Percentiles rank a stretch among this genome's conserved stretches.
phyloP scores from a whole-genome alignment of 2,113 vertebrate genomes.

The Oncorhynchus nerka region DNA sequence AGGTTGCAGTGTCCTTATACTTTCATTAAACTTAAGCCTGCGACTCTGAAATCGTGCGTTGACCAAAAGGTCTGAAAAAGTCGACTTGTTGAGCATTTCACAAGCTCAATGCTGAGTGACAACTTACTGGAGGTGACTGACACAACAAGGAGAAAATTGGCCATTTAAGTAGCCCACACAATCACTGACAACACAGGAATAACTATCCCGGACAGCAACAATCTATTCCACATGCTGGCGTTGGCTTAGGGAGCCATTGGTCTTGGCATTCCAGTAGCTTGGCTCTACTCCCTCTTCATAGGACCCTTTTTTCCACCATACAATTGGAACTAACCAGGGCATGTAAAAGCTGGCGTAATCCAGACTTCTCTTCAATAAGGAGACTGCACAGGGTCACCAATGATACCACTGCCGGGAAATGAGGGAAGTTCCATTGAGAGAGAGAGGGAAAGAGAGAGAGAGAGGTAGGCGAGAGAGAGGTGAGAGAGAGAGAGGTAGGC shows the following conservation, averaged over 20 bases:
- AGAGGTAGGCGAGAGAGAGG: too few relatives aligned
- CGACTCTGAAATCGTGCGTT: background rate
- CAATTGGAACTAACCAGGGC: constrained; percentile 68
- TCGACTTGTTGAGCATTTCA: constrained; percentile 27
- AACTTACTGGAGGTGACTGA: constrained; percentile 65
- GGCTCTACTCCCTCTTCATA: constrained; percentile 54
- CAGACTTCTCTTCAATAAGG: constrained; percentile 57
- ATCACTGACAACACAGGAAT: constrained; percentile 71
- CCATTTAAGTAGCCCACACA: constrained; percentile 73
- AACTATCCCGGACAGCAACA: constrained; percentile 73
- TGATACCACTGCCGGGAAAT: constrained; percentile 71
- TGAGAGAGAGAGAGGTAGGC: too few relatives aligned
- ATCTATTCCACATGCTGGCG: constrained; percentile 74
- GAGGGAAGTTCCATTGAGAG: constrained; percentile 52
- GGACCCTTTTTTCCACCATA: constrained; percentile 58
- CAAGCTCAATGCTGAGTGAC: constrained; percentile 45
- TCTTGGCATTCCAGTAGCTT: constrained; percentile 74
- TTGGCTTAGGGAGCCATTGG: constrained; percentile 69
- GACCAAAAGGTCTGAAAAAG: constrained; percentile 3
- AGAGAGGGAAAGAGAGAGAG: constrained; percentile 24
- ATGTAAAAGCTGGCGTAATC: constrained; percentile 68
- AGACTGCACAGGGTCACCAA: constrained; percentile 64
- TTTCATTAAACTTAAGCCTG: background rate
- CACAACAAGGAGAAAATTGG: constrained; percentile 66
- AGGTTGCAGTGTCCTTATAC: background rate